Evolutionary conservation across 2,797 vertebrate species (phyloP).

Genomic region (Chelon labrosus): DNA sequence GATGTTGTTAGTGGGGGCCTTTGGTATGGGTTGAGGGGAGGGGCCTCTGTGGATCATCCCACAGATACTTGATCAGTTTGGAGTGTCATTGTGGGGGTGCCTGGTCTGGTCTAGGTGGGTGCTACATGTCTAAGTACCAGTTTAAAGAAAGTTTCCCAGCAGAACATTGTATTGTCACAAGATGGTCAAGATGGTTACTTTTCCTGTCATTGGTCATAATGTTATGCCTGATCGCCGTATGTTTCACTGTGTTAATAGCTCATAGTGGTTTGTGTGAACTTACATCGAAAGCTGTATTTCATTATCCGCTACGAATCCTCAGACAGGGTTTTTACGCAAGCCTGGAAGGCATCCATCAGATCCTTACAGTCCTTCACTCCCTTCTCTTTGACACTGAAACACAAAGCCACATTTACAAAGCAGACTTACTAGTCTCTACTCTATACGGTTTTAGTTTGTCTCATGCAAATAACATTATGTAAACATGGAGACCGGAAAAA

Average conservation of each 20-base stretch:
- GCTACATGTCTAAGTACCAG: too few species aligned
- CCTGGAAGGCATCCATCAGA: constrained; percentile 82
- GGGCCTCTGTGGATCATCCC: too few species aligned
- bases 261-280: constrained; percentile 23
- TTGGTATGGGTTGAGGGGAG: too few species aligned
- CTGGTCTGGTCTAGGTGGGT: too few species aligned
- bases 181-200: too few species aligned
- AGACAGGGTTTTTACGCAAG: constrained; percentile 80
- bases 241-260: not conserved
- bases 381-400: constrained; percentile 79
- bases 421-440: not conserved
- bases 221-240: not conserved
- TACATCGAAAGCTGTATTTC: constrained; percentile 44
- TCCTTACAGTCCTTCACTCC: constrained; percentile 76
- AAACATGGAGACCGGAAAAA: not conserved
- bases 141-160: too few species aligned
- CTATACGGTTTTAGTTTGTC: not conserved
- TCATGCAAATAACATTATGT: not conserved
- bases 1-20: too few species aligned
- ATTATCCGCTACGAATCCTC: constrained; percentile 66
- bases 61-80: too few species aligned
- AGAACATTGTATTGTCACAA: too few species aligned
- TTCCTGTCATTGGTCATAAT: too few species aligned
- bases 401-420: constrained; percentile 40
- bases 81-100: too few species aligned